These are phyloP conservation scores for Proisotoma minuta DNA, from an alignment of 2,888 invertebrate species.

Conservation along the genomic window DNA sequence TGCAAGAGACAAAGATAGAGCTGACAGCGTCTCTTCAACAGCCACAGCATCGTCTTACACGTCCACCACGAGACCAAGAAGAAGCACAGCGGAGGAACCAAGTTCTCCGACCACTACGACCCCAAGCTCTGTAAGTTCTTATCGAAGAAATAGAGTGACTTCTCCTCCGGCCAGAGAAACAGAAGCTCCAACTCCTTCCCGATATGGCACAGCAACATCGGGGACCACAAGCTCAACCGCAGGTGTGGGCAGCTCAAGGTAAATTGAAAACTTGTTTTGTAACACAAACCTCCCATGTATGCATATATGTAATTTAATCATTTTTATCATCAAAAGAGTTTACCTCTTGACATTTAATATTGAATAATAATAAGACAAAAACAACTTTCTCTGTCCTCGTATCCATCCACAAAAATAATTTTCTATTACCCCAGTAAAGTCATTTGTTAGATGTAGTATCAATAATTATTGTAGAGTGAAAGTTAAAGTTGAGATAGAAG, in stretches of 20 bases:
- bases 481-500: too few relatives aligned
- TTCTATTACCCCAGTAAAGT: too few relatives aligned
- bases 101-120: slow-evolving; percentile 31
- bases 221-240: slow-evolving; percentile 2
- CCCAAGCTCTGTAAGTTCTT: slow-evolving; percentile 20
- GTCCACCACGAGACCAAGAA: slow-evolving; percentile 21
- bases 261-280: not conserved
- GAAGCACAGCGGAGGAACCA: slow-evolving; percentile 29
- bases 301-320: too few relatives aligned
- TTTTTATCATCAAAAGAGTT: too few relatives aligned
- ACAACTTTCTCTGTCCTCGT: too few relatives aligned
- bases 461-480: too few relatives aligned
- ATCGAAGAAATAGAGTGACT: slow-evolving; percentile 36
- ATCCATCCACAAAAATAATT: too few relatives aligned
- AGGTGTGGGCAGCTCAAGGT: slow-evolving; percentile 31
- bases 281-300: too few relatives aligned
- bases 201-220: slow-evolving; percentile 24
- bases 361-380: too few relatives aligned
- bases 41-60: slow-evolving; percentile 17
- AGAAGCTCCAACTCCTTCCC: slow-evolving; percentile 11
- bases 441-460: too few relatives aligned
- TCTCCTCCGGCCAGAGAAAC: slow-evolving; percentile 39
- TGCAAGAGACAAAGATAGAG: slow-evolving; percentile 59
- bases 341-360: too few relatives aligned
- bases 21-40: slow-evolving; percentile 10